Evolutionary conservation across 2,888 invertebrate species (phyloP), one percentile per base, ranked within the genome.

Genomic region (Loripinus fragilis): DNA sequence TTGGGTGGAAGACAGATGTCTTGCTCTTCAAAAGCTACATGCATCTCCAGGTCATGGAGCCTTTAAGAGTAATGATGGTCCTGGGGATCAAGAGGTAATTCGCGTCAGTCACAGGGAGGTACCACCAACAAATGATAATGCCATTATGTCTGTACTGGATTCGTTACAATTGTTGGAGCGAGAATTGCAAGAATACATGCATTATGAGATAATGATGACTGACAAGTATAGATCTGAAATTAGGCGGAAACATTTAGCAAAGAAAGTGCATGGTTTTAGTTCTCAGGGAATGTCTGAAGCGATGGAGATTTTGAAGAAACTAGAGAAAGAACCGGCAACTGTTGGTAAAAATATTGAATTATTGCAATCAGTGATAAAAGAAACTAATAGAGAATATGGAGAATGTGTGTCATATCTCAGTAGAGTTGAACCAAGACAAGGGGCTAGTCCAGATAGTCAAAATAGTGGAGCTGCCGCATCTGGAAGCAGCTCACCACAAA

Each of bases 181-280:
- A 52, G 85, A 88, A 60, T 65, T 88, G 23, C 76, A 85, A 23
- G 80, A 86, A 60, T 88, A 88, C 70, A 80, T 87, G 7, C 86
- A 86, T 42, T 68, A 85, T 60, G 88, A 88, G 74, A 76, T 87
- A 30, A 72, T 76, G 41, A 68, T 87, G 52, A 82, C 87, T 0
- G 87, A 87, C 68, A 86, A 85, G 68, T 87, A 79, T 67, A 67
- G 86, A 33, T 60, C 76, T 5, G 85, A 87, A 79, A 52, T 87
- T 52, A 74, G 87, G 42, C 48, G 74, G 25, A 85, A 81, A 66
- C 85, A 85, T n/a, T 74, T 85, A n/a, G 82, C 85, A 68, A 81
- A 78, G 70, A 81, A 83, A 69, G 71, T 83, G 2, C 84, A 83
- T 12, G 86, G 87, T 12, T 87, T 81, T 66, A 83, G 74, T 20